Evolutionary conservation across 2,888 invertebrate species (phyloP).

Genomic region (Perizoma flavofasciatum): DNA sequence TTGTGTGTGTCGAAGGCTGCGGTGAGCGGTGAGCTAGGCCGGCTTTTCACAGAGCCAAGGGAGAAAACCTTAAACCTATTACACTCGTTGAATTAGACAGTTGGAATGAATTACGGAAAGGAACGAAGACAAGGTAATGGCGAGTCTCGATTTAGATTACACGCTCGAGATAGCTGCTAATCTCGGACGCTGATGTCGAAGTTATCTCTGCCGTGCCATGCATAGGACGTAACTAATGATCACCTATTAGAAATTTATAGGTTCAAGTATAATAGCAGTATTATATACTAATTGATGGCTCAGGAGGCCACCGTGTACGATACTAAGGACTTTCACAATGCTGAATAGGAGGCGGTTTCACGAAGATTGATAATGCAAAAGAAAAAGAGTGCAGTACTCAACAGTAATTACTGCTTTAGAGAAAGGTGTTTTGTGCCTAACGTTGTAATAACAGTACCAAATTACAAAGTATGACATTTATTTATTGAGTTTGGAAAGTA

Average conservation of each 20-base stretch:
- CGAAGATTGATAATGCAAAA: constrained; percentile 65
- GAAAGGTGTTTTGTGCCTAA: constrained; percentile 67
- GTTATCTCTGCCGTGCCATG: constrained; percentile 52
- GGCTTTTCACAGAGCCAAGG: constrained; percentile 49
- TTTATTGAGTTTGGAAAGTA: constrained; percentile 70
- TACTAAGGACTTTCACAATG: constrained; percentile 69
- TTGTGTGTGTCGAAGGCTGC: constrained; percentile 44
- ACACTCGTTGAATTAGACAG: constrained; percentile 55
- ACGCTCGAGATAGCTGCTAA: constrained; percentile 43
- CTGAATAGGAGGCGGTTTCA: constrained; percentile 60
- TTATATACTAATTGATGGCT: constrained; percentile 55
- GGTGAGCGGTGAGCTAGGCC: constrained; percentile 41
- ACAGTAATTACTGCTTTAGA: constrained; percentile 67
- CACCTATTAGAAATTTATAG: constrained; percentile 33
- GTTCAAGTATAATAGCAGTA: constrained; percentile 49
- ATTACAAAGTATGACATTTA: constrained; percentile 74
- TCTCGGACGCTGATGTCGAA: constrained; percentile 48
- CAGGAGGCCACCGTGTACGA: constrained; percentile 49
- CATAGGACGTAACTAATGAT: constrained; percentile 57
- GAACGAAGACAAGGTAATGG: constrained; percentile 55
- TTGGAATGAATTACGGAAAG: constrained; percentile 48
- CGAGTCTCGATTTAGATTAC: constrained; percentile 48
- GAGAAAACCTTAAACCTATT: constrained; percentile 58
- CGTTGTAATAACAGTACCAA: constrained; percentile 67
- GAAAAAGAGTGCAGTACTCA: constrained; percentile 63